Conservation (phyloP, 2,113 vertebrate species). For the Echinops telfairi region DNA sequence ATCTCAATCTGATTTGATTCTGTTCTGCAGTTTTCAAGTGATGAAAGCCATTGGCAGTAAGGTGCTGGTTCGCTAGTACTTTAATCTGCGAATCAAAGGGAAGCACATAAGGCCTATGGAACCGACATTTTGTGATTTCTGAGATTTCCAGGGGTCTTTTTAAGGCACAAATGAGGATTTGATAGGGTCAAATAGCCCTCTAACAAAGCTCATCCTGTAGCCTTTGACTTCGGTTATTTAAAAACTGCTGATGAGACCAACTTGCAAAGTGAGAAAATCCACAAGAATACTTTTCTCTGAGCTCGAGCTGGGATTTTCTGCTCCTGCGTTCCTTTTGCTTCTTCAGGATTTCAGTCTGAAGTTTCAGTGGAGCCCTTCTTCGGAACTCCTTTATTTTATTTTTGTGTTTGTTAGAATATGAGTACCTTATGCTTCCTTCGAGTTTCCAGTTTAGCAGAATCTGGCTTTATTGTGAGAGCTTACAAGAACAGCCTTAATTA, state of each 20-base stretch:
- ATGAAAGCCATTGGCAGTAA: conserved; percentile 19
- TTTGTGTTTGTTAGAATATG: conserved; percentile 51
- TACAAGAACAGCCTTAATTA: conserved; percentile 50
- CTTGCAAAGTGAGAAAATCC: conserved; percentile 59
- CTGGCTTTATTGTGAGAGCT: conserved; percentile 21
- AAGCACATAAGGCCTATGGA: conserved; percentile 64
- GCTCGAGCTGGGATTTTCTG: conserved; percentile 49
- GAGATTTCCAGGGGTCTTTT: conserved; percentile 60
- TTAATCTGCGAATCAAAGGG: conserved; percentile 48
- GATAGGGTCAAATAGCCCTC: conserved; percentile 49
- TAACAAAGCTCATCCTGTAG: conserved; percentile 58
- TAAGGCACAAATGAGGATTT: conserved; percentile 65
- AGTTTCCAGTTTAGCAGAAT: conserved; percentile 52
- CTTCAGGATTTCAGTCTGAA: conserved; percentile 66
- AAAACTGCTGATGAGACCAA: conserved; percentile 65
- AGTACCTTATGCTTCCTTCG: conserved; percentile 39
- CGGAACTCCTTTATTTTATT: conserved; percentile 68
- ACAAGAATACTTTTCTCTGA: conserved; percentile 41
- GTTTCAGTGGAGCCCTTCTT: conserved; percentile 52
- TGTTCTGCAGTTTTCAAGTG: conserved; percentile 21
- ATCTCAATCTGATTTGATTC: conserved; percentile 51
- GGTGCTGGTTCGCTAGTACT: conserved; percentile 36
- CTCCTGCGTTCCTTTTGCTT: conserved; percentile 46
- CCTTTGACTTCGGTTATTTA: conserved; percentile 72
- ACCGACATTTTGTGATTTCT: conserved; percentile 64